These are phyloP conservation scores for Anagyrus pseudococci DNA, from an alignment of 2,888 invertebrate species.

Conservation along the genomic window DNA sequence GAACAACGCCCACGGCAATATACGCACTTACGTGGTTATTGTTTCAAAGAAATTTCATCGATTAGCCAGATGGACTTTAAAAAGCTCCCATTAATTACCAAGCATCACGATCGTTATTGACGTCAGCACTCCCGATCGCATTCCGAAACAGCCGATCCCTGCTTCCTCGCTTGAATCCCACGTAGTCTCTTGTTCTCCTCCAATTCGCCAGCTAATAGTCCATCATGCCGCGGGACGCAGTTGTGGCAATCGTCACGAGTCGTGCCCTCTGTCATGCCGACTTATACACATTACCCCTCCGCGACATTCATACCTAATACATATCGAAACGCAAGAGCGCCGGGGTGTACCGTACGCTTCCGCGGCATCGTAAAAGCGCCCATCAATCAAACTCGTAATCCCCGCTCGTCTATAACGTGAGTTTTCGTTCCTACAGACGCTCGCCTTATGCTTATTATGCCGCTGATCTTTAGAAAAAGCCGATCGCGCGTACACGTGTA, in stretches of 20 bases:
- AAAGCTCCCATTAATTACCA: too few species aligned
- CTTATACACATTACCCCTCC: slow-evolving; percentile 25
- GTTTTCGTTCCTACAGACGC: slow-evolving; percentile 15
- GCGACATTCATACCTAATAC: neutral
- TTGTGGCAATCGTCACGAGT: slow-evolving; percentile 14
- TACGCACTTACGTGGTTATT: too few species aligned
- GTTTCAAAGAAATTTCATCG: too few species aligned
- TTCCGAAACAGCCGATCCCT: too few species aligned
- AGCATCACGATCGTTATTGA: too few species aligned
- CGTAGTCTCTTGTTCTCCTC: too few species aligned
- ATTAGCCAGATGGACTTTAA: too few species aligned
- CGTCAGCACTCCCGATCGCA: too few species aligned
- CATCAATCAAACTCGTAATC: slow-evolving; percentile 39
- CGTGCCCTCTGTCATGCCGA: slow-evolving; percentile 32
- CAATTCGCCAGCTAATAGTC: too few species aligned
- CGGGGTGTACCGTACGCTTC: neutral
- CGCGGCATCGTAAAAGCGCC: slow-evolving; percentile 13
- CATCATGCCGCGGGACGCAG: slow-evolving; percentile 5
- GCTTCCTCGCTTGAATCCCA: too few species aligned
- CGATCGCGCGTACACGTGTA: slow-evolving; percentile 6
- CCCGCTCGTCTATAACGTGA: slow-evolving; percentile 11
- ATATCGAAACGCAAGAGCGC: neutral
- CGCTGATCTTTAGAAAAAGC: slow-evolving; percentile 20
- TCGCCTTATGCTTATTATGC: slow-evolving; percentile 18
- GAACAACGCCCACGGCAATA: too few species aligned